Base-by-base conservation (phyloP, 1,140 invertebrate species). In the Oscheius sp. region DNA sequence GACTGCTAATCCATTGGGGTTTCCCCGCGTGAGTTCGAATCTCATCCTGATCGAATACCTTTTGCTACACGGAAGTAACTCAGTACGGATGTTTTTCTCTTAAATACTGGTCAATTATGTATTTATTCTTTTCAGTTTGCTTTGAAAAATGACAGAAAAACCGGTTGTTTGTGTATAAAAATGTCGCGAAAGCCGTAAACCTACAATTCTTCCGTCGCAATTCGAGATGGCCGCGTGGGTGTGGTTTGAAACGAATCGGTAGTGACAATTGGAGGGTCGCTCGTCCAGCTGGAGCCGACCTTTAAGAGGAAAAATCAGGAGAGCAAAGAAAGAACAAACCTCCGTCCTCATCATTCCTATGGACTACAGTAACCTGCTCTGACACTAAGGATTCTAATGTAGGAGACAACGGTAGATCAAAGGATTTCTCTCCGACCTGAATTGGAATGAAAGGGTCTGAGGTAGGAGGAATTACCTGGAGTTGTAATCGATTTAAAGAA, bases 11-110 rank as follows among this genome's bases (percentile, higher is more conserved):
- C 78, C 78, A 79, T 78, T 79, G 78, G 78, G 78, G 66, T 79
- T 80, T 79, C 75, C 77, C 78, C 78, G 78, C 78, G 78, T 80
- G 78, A 80, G 78, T 79, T 79, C 78, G 78, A 79, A 79, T 79
- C 78, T 79, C 77, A 78, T 77, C 76, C 74, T 76, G 74, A 76
- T 79, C 73, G 73, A 75, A 78, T 74, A 62, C n/a, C n/a, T n/a
- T n/a, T n/a, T n/a, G n/a, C n/a, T n/a, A n/a, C n/a, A n/a, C n/a
- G n/a, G n/a, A n/a, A n/a, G n/a, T n/a, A n/a, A n/a, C n/a, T n/a
- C n/a, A n/a, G n/a, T n/a, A n/a, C n/a, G n/a, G n/a, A n/a, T n/a
- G n/a, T n/a, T n/a, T n/a, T n/a, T n/a, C n/a, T n/a, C n/a, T n/a
- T n/a, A n/a, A n/a, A n/a, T n/a, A n/a, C n/a, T n/a, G n/a, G n/a